These are phyloP conservation scores for Campopleginae sp. DNA, from an alignment of 2,888 invertebrate species.

Conservation along the genomic window DNA sequence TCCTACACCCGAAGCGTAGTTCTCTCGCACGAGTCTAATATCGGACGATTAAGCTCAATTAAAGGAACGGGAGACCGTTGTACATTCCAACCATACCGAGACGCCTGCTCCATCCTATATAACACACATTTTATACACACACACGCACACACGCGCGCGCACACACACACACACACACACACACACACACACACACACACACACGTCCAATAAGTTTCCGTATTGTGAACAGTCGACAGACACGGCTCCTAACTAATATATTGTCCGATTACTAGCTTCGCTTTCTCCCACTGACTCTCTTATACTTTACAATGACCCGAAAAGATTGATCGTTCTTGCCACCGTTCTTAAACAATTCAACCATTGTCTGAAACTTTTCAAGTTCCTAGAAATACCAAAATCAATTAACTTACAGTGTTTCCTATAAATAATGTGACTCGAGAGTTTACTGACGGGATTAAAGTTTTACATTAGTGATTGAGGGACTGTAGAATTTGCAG, in stretches of 20 bases:
- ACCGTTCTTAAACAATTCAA: constrained; percentile 30
- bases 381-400: not conserved
- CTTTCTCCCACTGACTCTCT: constrained; percentile 40
- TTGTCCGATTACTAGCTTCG: constrained; percentile 57
- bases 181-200: not conserved
- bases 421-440: not conserved
- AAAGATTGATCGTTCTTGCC: constrained; percentile 59
- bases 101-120: constrained; percentile 42
- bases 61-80: constrained; percentile 77
- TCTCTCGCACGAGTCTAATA: constrained; percentile 79
- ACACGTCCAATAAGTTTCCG: constrained; percentile 17
- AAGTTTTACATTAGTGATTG: no score
- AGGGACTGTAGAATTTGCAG: no score
- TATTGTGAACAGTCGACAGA: constrained; percentile 6
- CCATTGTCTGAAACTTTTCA: constrained; percentile 3
- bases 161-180: not conserved
- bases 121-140: constrained; percentile 10
- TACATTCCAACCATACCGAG: constrained; percentile 79
- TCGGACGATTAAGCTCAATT: constrained; percentile 82
- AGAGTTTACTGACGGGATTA: no score
- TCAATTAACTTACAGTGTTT: not conserved
- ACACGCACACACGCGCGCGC: not conserved
- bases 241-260: constrained; percentile 30
- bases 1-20: constrained; percentile 74
- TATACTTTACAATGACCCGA: constrained; percentile 57